Conservation (phyloP, 2,797 vertebrate genomes). For the Gymnodraco acuticeps region DNA sequence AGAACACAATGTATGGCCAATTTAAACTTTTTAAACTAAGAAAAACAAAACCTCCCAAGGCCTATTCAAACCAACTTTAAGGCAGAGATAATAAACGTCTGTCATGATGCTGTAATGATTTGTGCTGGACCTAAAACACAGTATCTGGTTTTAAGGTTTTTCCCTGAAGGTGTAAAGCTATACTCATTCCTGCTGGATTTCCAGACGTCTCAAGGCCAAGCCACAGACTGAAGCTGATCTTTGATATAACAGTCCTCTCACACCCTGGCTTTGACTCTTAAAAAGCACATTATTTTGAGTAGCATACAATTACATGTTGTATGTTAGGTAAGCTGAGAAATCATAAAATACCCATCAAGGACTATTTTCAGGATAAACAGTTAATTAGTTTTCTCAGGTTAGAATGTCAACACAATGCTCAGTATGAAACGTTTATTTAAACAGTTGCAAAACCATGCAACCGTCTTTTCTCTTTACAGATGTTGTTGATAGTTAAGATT, state of each 20-base stretch:
- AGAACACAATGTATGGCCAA: neutral
- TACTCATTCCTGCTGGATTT: conserved; percentile 2
- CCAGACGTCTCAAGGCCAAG: neutral
- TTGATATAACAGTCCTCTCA: neutral
- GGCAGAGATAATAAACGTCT: neutral
- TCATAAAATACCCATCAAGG: too few relatives aligned
- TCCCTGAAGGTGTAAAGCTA: neutral
- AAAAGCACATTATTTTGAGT: neutral
- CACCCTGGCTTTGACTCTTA: neutral
- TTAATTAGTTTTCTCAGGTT: neutral
- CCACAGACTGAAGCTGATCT: neutral
- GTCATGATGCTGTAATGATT: neutral
- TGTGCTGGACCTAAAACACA: neutral
- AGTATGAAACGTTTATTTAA: conserved; percentile 8
- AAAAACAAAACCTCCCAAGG: neutral
- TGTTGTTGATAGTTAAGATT: conserved; percentile 48
- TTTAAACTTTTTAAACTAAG: conserved; percentile 1
- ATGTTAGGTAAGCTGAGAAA: too few relatives aligned
- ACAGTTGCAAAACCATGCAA: neutral
- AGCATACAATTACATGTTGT: neutral
- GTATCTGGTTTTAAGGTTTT: neutral
- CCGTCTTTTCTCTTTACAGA: conserved; percentile 35
- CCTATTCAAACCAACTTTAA: neutral
- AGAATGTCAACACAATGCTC: conserved; percentile 4
- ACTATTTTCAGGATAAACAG: neutral